phyloP scores from a whole-genome alignment of 2,113 vertebrate species.

The Cairina moschata region DNA sequence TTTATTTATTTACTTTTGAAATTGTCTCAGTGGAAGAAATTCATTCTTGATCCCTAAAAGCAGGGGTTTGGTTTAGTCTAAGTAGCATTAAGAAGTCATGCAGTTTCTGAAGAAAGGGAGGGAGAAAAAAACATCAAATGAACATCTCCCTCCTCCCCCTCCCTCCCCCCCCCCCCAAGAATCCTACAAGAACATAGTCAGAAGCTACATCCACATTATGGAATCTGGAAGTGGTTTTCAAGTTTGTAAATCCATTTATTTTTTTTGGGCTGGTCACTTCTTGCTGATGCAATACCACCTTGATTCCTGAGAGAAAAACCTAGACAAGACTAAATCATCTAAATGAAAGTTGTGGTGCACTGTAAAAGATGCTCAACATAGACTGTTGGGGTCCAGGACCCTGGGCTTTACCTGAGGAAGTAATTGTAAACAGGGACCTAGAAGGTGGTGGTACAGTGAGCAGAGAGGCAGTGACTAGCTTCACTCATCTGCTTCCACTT shows the following conservation, averaged over 20 bases:
- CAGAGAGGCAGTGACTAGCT: not conserved
- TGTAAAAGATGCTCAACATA: not conserved
- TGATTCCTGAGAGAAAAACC: not conserved
- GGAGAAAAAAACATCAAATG: not conserved
- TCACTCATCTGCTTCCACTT: not conserved
- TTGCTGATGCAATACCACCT: fast-evolving
- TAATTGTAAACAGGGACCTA: not conserved
- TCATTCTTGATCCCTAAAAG: not conserved
- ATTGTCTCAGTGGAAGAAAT: not conserved
- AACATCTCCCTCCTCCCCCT: not conserved
- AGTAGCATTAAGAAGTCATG: not conserved
- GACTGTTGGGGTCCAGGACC: not conserved
- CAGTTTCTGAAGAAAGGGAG: not conserved
- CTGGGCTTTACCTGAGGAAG: fast-evolving
- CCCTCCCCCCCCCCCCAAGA: no score
- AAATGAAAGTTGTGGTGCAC: not conserved
- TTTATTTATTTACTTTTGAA: not conserved
- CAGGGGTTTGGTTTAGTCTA: not conserved
- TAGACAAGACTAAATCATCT: not conserved
- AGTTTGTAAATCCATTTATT: not conserved
- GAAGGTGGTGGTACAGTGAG: not conserved
- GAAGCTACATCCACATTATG: not conserved
- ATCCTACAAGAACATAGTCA: not conserved
- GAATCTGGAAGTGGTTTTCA: not conserved
- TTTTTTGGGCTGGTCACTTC: not conserved